A percentile compares a stretch with the other conserved stretches of the same genome.
phyloP scores from a whole-genome alignment of 2,888 invertebrate genomes.

The Carabus problematicus region DNA sequence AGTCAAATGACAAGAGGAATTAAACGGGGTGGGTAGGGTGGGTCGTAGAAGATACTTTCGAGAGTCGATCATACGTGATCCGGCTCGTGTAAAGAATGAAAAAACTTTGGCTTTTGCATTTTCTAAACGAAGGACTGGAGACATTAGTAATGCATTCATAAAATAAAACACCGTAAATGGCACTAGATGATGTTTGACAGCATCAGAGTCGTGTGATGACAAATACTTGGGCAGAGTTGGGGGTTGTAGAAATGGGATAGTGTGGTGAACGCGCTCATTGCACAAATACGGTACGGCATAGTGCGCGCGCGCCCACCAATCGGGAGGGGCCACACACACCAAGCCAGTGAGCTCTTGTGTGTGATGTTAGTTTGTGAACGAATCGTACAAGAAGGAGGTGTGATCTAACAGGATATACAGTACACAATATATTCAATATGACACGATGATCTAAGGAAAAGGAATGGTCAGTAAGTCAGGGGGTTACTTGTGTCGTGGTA shows the following conservation, averaged over 20 bases:
- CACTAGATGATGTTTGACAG: constrained; percentile 55
- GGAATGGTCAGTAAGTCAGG: constrained; percentile 18
- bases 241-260: too few species aligned
- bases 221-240: background rate
- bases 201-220: constrained; percentile 37
- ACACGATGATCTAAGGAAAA: constrained; percentile 35
- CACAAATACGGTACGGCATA: background rate
- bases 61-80: constrained; percentile 47
- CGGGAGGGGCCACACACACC: too few species aligned
- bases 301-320: background rate
- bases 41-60: too few species aligned
- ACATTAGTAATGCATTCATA: constrained; percentile 13
- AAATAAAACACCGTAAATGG: constrained; percentile 63
- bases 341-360: too few species aligned
- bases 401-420: too few species aligned
- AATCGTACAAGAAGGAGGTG: background rate
- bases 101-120: constrained; percentile 64
- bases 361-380: constrained; percentile 1
- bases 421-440: constrained; percentile 2
- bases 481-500: constrained; percentile 16
- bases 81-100: constrained; percentile 59
- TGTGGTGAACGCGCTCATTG: background rate
- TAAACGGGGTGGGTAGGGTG: constrained; percentile 51
- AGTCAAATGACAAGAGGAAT: constrained; percentile 51
- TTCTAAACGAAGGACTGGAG: constrained; percentile 56